phyloP scores from a whole-genome alignment of 2,113 vertebrate species.

The Phylloscopus whistleri region DNA sequence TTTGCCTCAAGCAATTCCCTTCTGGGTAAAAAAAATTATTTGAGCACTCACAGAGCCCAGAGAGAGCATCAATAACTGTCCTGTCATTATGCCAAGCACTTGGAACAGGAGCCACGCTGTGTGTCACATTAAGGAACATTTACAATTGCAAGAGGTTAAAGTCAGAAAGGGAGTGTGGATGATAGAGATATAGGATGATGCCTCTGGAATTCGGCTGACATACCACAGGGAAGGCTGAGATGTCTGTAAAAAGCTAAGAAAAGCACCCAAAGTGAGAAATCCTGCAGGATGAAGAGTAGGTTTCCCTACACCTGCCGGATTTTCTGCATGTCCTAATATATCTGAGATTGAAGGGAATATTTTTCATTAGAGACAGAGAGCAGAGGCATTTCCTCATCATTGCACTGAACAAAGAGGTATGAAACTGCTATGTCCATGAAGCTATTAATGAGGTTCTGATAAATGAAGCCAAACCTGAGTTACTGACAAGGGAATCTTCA shows the following conservation, averaged over 20 bases:
- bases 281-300: background rate
- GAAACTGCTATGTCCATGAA: background rate
- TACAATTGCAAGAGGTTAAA: slow-evolving; percentile 31
- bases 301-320: background rate
- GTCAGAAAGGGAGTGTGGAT: background rate
- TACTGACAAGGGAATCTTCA: background rate
- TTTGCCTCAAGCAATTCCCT: background rate
- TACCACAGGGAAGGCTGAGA: background rate
- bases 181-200: background rate
- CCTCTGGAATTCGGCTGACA: background rate
- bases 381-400: background rate
- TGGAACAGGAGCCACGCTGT: background rate
- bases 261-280: background rate
- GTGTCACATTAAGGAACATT: background rate
- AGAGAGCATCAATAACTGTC: background rate
- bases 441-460: background rate
- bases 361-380: background rate
- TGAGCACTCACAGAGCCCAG: background rate
- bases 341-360: background rate
- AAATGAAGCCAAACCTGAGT: background rate
- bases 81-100: background rate
- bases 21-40: background rate
- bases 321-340: background rate
- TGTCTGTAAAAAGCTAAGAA: background rate
- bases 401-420: background rate